Conservation (phyloP, 2,888 invertebrate genomes). For the Pandemis heparana region DNA sequence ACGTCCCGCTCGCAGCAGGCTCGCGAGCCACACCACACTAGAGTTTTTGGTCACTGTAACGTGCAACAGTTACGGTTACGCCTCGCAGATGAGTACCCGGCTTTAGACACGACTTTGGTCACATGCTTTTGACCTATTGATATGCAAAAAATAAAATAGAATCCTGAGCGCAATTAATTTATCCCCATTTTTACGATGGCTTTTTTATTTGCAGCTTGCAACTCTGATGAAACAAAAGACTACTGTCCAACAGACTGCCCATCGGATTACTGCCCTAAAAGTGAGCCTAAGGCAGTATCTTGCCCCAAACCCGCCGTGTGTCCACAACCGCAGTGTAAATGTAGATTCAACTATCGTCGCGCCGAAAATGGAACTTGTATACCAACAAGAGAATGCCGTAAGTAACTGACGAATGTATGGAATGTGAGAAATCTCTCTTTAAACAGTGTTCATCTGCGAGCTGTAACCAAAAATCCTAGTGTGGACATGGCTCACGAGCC, state of each 20-base stretch:
- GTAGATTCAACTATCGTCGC: constrained; percentile 58
- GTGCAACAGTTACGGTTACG: too few species aligned
- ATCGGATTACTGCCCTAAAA: constrained; percentile 57
- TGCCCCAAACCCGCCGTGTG: constrained; percentile 52
- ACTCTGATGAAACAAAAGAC: constrained; percentile 50
- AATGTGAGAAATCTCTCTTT: not conserved
- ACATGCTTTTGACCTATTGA: too few species aligned
- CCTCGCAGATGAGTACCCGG: too few species aligned
- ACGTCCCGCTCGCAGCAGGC: too few species aligned
- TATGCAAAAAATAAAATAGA: too few species aligned
- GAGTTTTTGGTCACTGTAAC: too few species aligned
- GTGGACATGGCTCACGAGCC: too few species aligned
- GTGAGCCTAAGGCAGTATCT: constrained; percentile 42
- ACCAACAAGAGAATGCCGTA: constrained; percentile 55
- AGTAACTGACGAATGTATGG: constrained; percentile 45
- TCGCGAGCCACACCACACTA: too few species aligned
- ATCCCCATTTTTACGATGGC: not conserved
- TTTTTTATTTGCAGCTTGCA: constrained; percentile 48
- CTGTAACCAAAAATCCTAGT: too few species aligned
- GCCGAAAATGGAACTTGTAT: constrained; percentile 60
- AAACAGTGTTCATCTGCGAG: not conserved
- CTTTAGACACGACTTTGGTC: too few species aligned
- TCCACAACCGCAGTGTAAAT: constrained; percentile 57
- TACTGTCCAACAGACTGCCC: constrained; percentile 56
- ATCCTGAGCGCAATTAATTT: too few species aligned